phyloP scores from a whole-genome alignment of 2,113 vertebrate species.

The Istiophorus platypterus region DNA sequence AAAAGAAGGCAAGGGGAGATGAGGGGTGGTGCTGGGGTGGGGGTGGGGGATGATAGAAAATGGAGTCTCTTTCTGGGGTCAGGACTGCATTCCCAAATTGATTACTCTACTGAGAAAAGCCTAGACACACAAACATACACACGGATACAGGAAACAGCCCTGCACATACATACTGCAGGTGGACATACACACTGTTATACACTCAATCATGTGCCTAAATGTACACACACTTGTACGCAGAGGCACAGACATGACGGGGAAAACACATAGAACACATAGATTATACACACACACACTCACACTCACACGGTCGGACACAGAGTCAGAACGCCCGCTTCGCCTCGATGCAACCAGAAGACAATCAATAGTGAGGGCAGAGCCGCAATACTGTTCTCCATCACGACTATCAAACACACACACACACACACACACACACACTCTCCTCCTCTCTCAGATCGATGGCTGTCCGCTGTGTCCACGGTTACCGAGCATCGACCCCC shows the following conservation, averaged over 20 bases:
- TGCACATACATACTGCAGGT: neutral
- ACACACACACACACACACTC: slow-evolving; percentile 48
- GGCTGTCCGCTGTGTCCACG: slow-evolving; percentile 80
- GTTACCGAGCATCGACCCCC: slow-evolving; percentile 79
- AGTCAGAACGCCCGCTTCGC: slow-evolving; percentile 70
- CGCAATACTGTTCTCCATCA: slow-evolving; percentile 75
- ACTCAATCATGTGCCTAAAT: neutral
- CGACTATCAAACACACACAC: slow-evolving; percentile 70
- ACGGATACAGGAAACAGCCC: neutral
- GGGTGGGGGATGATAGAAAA: slow-evolving; percentile 1
- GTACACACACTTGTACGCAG: neutral
- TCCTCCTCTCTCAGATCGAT: slow-evolving; percentile 69
- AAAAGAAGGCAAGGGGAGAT: no score
- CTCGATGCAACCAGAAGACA: slow-evolving; percentile 73
- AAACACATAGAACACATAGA: neutral
- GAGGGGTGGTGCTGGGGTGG: no score
- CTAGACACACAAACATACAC: neutral
- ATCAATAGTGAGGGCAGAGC: slow-evolving; percentile 74
- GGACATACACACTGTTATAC: neutral
- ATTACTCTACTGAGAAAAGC: slow-evolving; percentile 52
- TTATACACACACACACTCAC: slow-evolving; percentile 30
- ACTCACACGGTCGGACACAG: slow-evolving; percentile 25
- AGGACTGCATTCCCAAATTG: slow-evolving; percentile 41
- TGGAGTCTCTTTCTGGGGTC: slow-evolving; percentile 40
- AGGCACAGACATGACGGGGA: neutral